These are phyloP conservation scores for Grapholita molesta DNA, from an alignment of 1,140 invertebrate species.

Conservation along the genomic window DNA sequence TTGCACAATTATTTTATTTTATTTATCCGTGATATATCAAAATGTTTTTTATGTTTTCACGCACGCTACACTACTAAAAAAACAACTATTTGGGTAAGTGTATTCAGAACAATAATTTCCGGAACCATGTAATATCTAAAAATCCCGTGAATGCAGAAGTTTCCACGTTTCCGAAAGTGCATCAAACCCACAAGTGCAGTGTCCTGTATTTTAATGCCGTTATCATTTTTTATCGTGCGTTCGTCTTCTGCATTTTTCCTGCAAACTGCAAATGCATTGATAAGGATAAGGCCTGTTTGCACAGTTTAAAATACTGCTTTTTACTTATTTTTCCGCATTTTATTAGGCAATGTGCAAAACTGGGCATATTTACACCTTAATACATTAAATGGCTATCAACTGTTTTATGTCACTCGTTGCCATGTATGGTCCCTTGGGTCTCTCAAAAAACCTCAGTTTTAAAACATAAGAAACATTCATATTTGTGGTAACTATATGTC, in stretches of 20 bases:
- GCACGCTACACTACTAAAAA: no score
- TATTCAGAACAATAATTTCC: not conserved
- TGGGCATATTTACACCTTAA: no score
- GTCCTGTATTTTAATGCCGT: constrained; percentile 3
- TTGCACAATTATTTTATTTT: no score
- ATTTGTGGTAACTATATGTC: no score
- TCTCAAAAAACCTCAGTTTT: no score
- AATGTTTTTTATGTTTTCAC: no score
- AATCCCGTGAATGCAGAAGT: not conserved
- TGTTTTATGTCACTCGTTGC: no score
- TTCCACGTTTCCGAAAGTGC: not conserved
- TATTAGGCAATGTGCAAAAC: not conserved
- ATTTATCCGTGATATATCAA: no score
- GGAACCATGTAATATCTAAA: not conserved
- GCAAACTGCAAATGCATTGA: constrained; percentile 11
- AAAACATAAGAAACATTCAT: no score
- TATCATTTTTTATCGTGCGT: constrained; percentile 13
- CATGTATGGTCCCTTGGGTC: no score
- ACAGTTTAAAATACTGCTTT: not conserved
- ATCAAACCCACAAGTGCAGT: not conserved
- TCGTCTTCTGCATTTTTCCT: not conserved
- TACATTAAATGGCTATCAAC: no score
- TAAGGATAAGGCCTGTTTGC: not conserved
- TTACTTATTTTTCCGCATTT: not conserved
- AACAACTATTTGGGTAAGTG: no score